These are phyloP conservation scores for Boleophthalmus pectinirostris DNA, from an alignment of 2,113 vertebrate genomes.

Conservation along the genomic window DNA sequence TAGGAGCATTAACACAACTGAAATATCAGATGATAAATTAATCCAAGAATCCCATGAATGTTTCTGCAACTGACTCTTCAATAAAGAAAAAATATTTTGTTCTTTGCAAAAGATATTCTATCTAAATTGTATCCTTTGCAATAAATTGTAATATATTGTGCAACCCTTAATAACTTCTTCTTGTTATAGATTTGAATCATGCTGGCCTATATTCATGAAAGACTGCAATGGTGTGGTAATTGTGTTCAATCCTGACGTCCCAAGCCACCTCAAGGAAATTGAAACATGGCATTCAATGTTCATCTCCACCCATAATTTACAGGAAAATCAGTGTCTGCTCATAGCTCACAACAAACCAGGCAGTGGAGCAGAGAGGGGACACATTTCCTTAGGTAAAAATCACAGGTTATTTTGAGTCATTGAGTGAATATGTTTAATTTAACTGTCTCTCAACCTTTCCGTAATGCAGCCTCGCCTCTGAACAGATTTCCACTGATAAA, in stretches of 20 bases:
- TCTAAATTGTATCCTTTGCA: too few relatives aligned
- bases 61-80: too few relatives aligned
- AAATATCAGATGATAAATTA: too few relatives aligned
- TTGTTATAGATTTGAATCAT: slow-evolving; percentile 86
- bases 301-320: slow-evolving; percentile 85
- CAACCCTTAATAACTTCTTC: not conserved
- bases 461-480: slow-evolving; percentile 80
- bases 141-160: too few relatives aligned
- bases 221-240: slow-evolving; percentile 90
- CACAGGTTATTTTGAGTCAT: not conserved
- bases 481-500: slow-evolving; percentile 86
- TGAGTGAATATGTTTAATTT: not conserved
- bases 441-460: slow-evolving; percentile 9
- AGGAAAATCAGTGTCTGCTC: slow-evolving; percentile 88
- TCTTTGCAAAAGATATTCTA: too few relatives aligned
- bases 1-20: too few relatives aligned
- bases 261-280: slow-evolving; percentile 89
- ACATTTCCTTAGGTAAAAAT: slow-evolving; percentile 81
- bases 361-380: slow-evolving; percentile 67
- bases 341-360: slow-evolving; percentile 95
- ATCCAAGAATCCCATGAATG: too few relatives aligned
- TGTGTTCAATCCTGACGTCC: slow-evolving; percentile 88
- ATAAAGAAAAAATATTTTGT: too few relatives aligned
- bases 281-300: slow-evolving; percentile 90
- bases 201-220: slow-evolving; percentile 95